Evolutionary conservation across 2,797 vertebrate species (phyloP), one percentile per base, ranked within the genome.

Genomic region (Pogonophryne albipinna): DNA sequence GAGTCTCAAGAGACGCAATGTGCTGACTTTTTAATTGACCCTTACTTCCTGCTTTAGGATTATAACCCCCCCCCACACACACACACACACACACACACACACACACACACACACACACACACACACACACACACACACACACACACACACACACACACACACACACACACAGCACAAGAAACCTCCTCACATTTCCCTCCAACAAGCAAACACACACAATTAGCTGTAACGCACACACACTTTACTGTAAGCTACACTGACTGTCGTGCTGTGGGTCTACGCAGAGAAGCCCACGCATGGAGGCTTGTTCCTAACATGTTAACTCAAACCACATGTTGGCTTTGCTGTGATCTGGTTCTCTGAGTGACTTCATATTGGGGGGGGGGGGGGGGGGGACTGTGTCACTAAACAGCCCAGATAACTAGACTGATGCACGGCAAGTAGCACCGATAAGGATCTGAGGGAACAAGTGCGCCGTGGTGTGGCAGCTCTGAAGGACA

Each of bases 291-390:
- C 66, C 81, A 79, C 75, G 64, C 83, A 85, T 27, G 64, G 65
- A 82, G 62, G 79, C 82, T 82, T 75, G 69, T 85, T 87, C 78
- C 87, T 80, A 64, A 68, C 84, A 90, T 42, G 83, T 53, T 93
- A 95, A 95, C 79, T 89, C 84, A 91, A 94, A 93, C 86, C 94
- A 95, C 91, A 94, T 95, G 92, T 92, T 78, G 74, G 79, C 81
- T 75, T 83, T 41, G 46, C 84, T 84, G 72, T 86, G 90, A 88
- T 92, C 83, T 65, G 76, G 79, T 74, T 74, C 85, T 84, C 69
- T 83, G 75, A 76, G 73, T 78, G 88, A 87, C 83, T 84, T 68
- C 64, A 73, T 59, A 71, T 44, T 3, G n/a, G n/a, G n/a, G n/a
- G n/a, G 47, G 71, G 57, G 0, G n/a, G n/a, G n/a, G n/a, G n/a